Evolutionary conservation across 2,113 vertebrate genomes (phyloP), one percentile per base, ranked within the genome.

Genomic region (Panthera tigris): DNA sequence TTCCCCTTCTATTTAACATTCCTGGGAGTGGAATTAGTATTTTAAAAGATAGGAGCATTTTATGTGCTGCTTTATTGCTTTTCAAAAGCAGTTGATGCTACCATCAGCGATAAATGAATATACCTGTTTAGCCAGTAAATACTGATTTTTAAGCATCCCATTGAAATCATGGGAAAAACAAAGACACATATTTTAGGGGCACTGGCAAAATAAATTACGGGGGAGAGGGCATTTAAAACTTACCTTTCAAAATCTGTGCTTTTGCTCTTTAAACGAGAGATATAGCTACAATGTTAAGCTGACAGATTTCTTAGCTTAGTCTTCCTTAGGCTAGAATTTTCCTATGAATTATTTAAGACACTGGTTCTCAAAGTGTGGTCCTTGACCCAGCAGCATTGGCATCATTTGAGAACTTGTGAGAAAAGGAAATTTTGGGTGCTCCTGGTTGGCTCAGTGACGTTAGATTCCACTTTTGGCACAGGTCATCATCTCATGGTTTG

Each of bases 41-140:
- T 96, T 92, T 84, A 25, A 96, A 91, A 82, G 25, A n/a, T 65
- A 63, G 27, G 52, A 50, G 33, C 12, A 91, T 81, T 94, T 97
- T 97, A 86, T 89, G 8, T 95, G n/a, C 74, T 90, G 63, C 85
- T 96, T 92, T 92, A 84, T 90, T 94, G 63, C 11, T 92, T 73
- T 85, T 95, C 78, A 88, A 91, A 95, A 79, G 48, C 57, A 94
- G 91, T 85, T 89, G 85, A 89, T 78, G 57, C 25, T 39, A 80
- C 65, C 29, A 85, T 85, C 19, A 93, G 69, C 79, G 83, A 89
- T 83, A 89, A 85, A 80, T 89, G 61, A 93, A 41, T 93, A 61
- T 11, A 94, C 66, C 45, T 89, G 36, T 92, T 97, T 95, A 92
- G 66, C 29, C 4, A 39, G 61, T 95, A 94, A 92, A 95, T 95